A percentile compares a stretch with the other conserved stretches of the same genome.
Evolutionary conservation across 2,797 vertebrate genomes (phyloP).

Genomic region (Etheostoma nigrum): DNA sequence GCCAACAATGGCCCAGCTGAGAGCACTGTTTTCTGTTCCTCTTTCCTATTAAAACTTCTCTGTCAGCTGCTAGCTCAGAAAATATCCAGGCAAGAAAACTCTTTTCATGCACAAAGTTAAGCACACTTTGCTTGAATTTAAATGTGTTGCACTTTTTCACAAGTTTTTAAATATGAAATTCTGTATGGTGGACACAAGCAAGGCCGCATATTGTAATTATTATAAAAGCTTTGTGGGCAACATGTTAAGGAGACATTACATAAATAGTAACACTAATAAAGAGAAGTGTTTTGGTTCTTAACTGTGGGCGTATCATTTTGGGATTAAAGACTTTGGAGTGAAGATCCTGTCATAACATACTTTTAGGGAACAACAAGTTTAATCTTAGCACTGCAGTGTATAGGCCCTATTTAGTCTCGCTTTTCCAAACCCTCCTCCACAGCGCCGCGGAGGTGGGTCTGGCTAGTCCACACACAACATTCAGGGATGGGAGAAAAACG

Average conservation of each 20-base stretch:
- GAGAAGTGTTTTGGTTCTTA: slow-evolving; percentile 1
- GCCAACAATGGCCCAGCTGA: background rate
- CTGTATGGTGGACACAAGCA: background rate
- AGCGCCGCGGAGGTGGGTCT: too few relatives aligned
- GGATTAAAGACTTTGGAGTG: slow-evolving; percentile 23
- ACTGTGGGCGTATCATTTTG: slow-evolving; percentile 1
- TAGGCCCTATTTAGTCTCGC: too few relatives aligned
- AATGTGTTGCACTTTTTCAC: background rate
- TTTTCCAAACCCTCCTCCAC: too few relatives aligned
- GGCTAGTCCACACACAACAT: too few relatives aligned
- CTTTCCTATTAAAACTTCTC: slow-evolving; percentile 19
- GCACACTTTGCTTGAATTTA: background rate
- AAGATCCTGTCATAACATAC: slow-evolving; percentile 17
- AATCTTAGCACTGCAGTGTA: background rate
- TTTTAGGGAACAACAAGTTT: background rate
- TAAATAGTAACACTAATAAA: background rate
- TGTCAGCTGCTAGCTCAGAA: slow-evolving; percentile 18
- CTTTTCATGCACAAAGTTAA: background rate
- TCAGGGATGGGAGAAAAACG: too few relatives aligned
- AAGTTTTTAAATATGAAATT: background rate
- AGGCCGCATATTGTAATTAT: background rate
- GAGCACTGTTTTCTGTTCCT: slow-evolving; percentile 46
- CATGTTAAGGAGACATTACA: background rate
- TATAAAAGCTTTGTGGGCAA: background rate
- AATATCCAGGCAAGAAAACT: background rate